phyloP scores from a whole-genome alignment of 2,888 invertebrate species.

The Atrina japonica region DNA sequence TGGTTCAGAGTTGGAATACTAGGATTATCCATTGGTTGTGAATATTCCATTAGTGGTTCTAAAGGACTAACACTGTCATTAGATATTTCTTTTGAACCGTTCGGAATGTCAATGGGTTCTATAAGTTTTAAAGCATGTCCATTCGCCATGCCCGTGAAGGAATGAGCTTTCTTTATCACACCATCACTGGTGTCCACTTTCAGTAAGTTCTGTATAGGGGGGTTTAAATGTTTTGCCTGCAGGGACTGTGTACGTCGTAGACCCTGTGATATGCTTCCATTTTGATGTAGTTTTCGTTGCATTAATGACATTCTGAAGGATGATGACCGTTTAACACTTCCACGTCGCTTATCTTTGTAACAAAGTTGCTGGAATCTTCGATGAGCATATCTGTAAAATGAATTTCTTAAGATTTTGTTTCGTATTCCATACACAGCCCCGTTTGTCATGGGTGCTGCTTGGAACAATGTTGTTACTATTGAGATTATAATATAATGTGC shows the following conservation, averaged over 20 bases:
- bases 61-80: constrained; percentile 7
- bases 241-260: constrained; percentile 41
- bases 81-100: constrained; percentile 10
- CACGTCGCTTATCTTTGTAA: constrained; percentile 66
- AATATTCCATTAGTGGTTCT: no score
- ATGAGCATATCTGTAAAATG: constrained; percentile 67
- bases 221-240: constrained; percentile 30
- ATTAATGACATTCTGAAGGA: constrained; percentile 49
- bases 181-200: constrained; percentile 14
- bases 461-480: constrained; percentile 67
- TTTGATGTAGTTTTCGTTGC: constrained; percentile 37
- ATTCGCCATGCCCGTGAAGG: constrained; percentile 33
- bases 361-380: constrained; percentile 65
- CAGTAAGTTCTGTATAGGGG: constrained; percentile 21
- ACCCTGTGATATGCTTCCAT: constrained; percentile 27
- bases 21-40: no score
- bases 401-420: constrained; percentile 70
- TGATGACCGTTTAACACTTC: constrained; percentile 61
- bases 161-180: constrained; percentile 33
- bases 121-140: constrained; percentile 17
- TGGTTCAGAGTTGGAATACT: no score
- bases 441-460: constrained; percentile 70
- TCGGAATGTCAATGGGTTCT: constrained; percentile 4
- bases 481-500: constrained; percentile 58
- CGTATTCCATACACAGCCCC: constrained; percentile 73